Evolutionary conservation across 1,140 invertebrate species (phyloP), one percentile per base, ranked within the genome.

Genomic region (Wiebesia pumilae): DNA sequence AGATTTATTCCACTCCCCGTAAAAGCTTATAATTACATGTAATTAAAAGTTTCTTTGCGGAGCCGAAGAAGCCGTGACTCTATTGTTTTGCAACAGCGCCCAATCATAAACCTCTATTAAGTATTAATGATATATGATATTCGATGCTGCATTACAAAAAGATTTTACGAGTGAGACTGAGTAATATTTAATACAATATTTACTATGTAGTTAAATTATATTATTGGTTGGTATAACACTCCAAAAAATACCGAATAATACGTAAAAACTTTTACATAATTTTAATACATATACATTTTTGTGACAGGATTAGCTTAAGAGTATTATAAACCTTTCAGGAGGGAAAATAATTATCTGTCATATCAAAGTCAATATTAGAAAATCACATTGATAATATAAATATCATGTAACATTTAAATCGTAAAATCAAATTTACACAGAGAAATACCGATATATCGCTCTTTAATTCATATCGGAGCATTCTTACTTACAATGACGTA

Each of bases 1-100:
- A n/a, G n/a, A n/a, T n/a, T n/a, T n/a, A n/a, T n/a, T n/a, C n/a
- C n/a, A n/a, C n/a, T n/a, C n/a, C n/a, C n/a, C n/a, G n/a, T 87
- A 77, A 85, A 88, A 85, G 87, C 87, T 88, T 81, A 80, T 83
- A 89, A 88, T 88, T 87, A 84, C 86, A 85, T 80, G 67, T 83
- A 84, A 75, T 47, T 81, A 65, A 83, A 75, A 83, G 75, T 43
- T 73, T 43, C 9, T 43, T n/a, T 62, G 35, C 40, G 10, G 1
- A 73, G 51, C 30, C 73, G 73, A 85, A 65, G 67, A 71, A 73
- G 38, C 62, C n/a, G 30, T 33, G 1, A 24, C 19, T 33, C 82
- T 62, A 75, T 75, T 83, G 51, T 51, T 43, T 10, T 43, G 0
- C 14, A 43, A 75, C 9, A n/a, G 27, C 19, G 14, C 38, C 21